Conservation (phyloP, 2,888 invertebrate genomes). For the Escarpia spicata region DNA sequence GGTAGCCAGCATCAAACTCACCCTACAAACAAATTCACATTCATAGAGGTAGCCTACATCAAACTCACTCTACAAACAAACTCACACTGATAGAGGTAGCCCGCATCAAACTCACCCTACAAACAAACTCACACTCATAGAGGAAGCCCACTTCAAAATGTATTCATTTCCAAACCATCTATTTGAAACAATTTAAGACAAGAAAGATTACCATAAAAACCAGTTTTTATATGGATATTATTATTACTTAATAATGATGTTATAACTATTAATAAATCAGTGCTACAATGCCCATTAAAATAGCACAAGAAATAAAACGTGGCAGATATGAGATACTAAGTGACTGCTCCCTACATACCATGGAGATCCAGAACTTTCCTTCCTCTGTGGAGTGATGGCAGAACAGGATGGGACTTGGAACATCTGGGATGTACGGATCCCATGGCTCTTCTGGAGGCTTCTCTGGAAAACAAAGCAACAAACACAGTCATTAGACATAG, state of each 20-base stretch:
- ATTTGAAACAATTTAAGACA: too few species aligned
- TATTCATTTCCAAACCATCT: too few species aligned
- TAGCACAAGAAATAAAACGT: background rate
- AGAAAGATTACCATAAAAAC: too few species aligned
- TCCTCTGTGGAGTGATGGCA: conserved; percentile 57
- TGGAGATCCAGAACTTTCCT: conserved; percentile 63
- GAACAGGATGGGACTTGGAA: conserved; percentile 60
- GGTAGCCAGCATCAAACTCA: too few species aligned
- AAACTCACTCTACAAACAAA: conserved; percentile 13
- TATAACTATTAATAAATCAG: too few species aligned
- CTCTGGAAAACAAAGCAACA: conserved; percentile 24
- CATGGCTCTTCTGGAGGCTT: conserved; percentile 52
- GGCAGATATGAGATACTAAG: background rate
- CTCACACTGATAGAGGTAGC: background rate
- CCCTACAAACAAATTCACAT: too few species aligned
- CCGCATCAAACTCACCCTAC: too few species aligned
- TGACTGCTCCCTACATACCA: conserved; percentile 50
- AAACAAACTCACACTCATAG: conserved; percentile 19
- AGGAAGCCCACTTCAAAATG: background rate
- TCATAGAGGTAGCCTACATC: too few species aligned
- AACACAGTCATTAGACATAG: background rate
- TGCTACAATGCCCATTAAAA: background rate
- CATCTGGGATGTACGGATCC: conserved; percentile 62
- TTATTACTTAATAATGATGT: too few species aligned
- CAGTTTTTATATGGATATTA: too few species aligned